These are phyloP conservation scores for Yponomeuta sedellus DNA, from an alignment of 2,888 invertebrate genomes.

Conservation along the genomic window DNA sequence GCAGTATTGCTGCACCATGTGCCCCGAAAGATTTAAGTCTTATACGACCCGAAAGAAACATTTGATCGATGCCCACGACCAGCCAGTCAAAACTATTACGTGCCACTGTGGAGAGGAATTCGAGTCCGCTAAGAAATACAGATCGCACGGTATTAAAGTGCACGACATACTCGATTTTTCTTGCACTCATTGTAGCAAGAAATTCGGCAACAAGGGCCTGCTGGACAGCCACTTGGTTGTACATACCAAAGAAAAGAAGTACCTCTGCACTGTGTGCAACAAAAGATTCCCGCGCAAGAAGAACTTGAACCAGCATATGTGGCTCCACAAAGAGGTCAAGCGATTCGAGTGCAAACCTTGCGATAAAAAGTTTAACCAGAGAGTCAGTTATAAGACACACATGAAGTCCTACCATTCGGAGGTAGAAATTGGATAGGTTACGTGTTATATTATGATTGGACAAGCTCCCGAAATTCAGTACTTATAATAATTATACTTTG, in stretches of 20 bases:
- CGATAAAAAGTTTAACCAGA: constrained; percentile 10
- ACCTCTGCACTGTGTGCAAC: not conserved
- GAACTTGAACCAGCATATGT: not conserved
- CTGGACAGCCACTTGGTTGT: not conserved
- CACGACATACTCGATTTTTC: constrained; percentile 13
- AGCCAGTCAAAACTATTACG: not conserved
- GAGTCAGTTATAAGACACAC: not conserved
- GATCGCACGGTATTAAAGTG: constrained; percentile 16
- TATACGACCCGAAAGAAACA: constrained; percentile 16
- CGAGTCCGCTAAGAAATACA: constrained; percentile 3
- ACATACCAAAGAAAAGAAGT: not conserved
- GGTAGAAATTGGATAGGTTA: not conserved
- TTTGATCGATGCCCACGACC: constrained; percentile 13
- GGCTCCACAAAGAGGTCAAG: constrained; percentile 9
- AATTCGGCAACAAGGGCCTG: not conserved
- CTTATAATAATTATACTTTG: too few species aligned
- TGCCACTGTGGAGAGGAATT: constrained; percentile 17
- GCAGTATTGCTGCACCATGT: constrained; percentile 15
- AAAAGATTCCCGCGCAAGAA: not conserved
- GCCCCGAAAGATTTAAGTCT: constrained; percentile 15
- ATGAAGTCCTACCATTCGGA: constrained; percentile 28
- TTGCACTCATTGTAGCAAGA: not conserved
- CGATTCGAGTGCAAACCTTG: constrained; percentile 3
- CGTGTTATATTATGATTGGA: too few species aligned
- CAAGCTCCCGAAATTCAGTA: too few species aligned